Evolutionary conservation across 92 coral and sea anemone species (phyloP), one percentile per base, ranked within the genome.

Genomic region (Chrysogorgia sp.): DNA sequence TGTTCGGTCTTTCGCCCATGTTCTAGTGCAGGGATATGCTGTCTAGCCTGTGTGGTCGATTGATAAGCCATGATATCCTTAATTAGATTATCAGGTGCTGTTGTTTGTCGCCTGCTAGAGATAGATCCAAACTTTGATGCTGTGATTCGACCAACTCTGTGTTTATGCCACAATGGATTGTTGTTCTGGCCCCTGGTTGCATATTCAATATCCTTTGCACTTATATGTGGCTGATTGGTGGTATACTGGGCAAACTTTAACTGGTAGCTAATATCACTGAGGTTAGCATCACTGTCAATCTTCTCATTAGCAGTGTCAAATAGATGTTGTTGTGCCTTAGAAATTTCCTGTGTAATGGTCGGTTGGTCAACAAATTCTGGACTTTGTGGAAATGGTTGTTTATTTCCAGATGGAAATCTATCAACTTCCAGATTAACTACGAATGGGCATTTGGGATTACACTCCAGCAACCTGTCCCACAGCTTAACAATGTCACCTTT

Each of bases 41-140:
- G 10, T 25, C 20, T 25, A 63, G 40, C 35, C n/a, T 63, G 19
- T 30, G 21, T 63, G 21, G 20, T 63, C 17, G 50, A 17, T 8
- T 43, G 50, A 43, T 85, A 85, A 21, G 79, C 69, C 34, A 74
- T 61, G 10, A 85, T 53, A 63, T 80, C 77, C 45, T 79, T 29
- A n/a, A 80, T 71, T 43, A 81, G 57, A 5, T 68, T 40, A 64
- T 81, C 88, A 28, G 85, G 88, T 56, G 85, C 35, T 21, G 88
- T 72, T 25, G 85, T 85, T 33, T 70, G 53, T 20, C 89, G 20
- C 56, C 82, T 72, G 67, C 62, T 85, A 31, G 40, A 80, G 75
- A 85, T 85, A 80, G 80, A 77, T 34, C 89, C 86, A 86, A 81
- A 86, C 57, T 70, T 86, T 60, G 89, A 86, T 49, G 86, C 86